phyloP scores from a whole-genome alignment of 2,797 vertebrate genomes.

The Eleutherodactylus coqui region DNA sequence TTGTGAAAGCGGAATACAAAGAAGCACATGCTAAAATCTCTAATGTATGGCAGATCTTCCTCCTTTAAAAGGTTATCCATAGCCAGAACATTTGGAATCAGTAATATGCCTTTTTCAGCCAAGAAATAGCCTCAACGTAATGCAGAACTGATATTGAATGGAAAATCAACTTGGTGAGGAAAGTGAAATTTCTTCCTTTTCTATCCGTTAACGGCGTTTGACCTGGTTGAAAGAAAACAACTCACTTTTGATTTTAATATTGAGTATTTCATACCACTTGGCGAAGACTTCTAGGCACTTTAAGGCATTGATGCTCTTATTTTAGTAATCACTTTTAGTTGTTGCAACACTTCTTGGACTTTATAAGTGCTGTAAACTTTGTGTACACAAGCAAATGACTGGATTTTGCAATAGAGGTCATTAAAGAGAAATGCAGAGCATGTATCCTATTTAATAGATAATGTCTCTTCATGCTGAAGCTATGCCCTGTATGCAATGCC shows the following conservation, averaged over 20 bases:
- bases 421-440: not conserved
- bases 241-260: not conserved
- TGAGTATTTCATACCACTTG: constrained; percentile 6
- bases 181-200: not conserved
- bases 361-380: not conserved
- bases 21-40: not conserved
- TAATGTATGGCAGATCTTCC: not conserved
- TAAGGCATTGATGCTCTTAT: not conserved
- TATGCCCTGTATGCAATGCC: not conserved
- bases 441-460: not conserved
- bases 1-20: not conserved
- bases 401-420: constrained; percentile 1
- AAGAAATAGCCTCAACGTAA: not conserved
- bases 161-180: not conserved
- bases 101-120: not conserved
- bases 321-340: constrained; percentile 8
- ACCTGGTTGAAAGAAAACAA: not conserved
- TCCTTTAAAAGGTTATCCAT: not conserved
- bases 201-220: not conserved
- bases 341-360: constrained; percentile 25
- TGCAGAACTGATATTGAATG: not conserved
- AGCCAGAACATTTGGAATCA: not conserved
- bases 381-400: not conserved
- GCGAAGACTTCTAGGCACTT: not conserved
- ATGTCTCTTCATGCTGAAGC: not conserved